Evolutionary conservation across 2,888 invertebrate species (phyloP).

Genomic region (Troides aeacus): DNA sequence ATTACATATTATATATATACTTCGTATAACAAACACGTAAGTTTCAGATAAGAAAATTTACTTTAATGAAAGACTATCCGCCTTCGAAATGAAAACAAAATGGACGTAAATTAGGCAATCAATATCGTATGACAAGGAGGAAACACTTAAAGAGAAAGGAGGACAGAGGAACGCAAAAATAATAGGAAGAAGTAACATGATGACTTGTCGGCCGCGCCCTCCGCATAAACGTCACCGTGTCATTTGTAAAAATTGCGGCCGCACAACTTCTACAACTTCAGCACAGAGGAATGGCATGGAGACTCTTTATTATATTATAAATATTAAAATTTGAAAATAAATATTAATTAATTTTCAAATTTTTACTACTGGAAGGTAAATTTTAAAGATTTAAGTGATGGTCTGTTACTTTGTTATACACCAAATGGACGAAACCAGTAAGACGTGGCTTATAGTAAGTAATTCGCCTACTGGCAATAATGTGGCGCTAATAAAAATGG

Average conservation of each 20-base stretch:
- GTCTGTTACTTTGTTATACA: no score
- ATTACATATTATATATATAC: background rate
- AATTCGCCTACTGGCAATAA: no score
- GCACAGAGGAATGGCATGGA: slow-evolving; percentile 51
- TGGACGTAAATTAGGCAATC: slow-evolving; percentile 47
- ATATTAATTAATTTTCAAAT: no score
- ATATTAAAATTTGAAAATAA: background rate
- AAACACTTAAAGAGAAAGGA: slow-evolving; percentile 58
- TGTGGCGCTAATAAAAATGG: no score
- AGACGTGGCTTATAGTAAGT: no score
- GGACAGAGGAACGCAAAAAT: slow-evolving; percentile 63
- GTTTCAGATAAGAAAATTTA: background rate
- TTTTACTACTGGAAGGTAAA: no score
- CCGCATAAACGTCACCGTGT: slow-evolving; percentile 78
- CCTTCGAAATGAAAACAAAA: slow-evolving; percentile 1
- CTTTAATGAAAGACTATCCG: background rate
- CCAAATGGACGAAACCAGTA: no score
- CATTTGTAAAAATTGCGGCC: slow-evolving; percentile 80
- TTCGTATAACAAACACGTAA: background rate
- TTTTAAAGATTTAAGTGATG: no score
- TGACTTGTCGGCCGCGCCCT: slow-evolving; percentile 77
- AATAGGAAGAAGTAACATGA: slow-evolving; percentile 78
- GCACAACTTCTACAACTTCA: slow-evolving; percentile 73
- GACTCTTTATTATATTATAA: slow-evolving; percentile 32
- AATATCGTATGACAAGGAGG: slow-evolving; percentile 49